phyloP scores from a whole-genome alignment of 2,113 vertebrate species.

The Dasyornis broadbenti region DNA sequence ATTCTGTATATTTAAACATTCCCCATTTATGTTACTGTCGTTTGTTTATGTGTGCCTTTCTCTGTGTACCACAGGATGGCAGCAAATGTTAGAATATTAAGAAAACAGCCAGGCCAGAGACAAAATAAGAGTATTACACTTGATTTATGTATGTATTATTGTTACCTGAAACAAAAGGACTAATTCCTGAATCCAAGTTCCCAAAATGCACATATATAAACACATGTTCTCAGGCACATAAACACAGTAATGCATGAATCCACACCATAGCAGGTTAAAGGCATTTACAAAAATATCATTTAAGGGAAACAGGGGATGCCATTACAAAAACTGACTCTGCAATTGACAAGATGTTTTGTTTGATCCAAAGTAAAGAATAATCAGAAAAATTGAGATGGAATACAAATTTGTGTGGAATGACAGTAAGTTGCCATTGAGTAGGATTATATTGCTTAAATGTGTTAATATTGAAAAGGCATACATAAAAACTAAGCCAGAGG shows the following conservation, averaged over 20 bases:
- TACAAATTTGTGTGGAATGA: neutral
- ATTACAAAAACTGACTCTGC: neutral
- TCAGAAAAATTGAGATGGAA: neutral
- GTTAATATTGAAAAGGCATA: neutral
- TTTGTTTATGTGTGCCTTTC: conserved; percentile 19
- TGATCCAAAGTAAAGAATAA: neutral
- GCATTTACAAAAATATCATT: neutral
- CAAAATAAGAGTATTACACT: neutral
- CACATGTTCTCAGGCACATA: neutral
- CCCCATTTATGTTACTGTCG: neutral
- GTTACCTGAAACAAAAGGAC: neutral
- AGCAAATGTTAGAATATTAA: conserved; percentile 48
- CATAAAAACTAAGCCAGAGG: neutral
- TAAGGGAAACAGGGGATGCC: neutral
- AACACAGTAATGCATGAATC: neutral
- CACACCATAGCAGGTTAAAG: neutral
- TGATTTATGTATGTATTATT: neutral
- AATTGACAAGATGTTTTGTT: neutral
- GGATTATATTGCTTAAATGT: neutral
- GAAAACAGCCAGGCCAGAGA: neutral
- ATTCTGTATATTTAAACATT: neutral
- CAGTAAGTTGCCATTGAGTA: neutral
- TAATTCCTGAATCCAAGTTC: neutral
- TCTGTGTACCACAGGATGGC: conserved; percentile 50
- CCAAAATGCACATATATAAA: neutral